Percentiles rank a stretch among this genome's conserved stretches.
These are phyloP conservation scores for Macrosiphum euphorbiae DNA, from an alignment of 2,888 invertebrate genomes.

Conservation along the genomic window DNA sequence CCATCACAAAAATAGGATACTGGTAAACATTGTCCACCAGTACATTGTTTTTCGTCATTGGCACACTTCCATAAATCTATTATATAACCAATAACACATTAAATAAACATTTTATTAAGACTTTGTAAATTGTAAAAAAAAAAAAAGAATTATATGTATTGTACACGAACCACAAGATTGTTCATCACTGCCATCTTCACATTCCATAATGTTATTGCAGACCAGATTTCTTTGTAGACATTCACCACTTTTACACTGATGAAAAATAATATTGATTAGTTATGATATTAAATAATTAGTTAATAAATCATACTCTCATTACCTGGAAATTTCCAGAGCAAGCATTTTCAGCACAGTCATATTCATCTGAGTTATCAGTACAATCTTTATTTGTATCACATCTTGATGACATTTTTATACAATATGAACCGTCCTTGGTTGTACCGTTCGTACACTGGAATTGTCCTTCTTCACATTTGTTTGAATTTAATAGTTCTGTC, in stretches of 20 bases:
- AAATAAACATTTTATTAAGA: neutral
- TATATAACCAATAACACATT: neutral
- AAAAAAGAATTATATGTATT: neutral
- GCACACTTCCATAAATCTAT: slow-evolving; percentile 72
- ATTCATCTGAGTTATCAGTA: slow-evolving; percentile 76
- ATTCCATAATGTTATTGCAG: slow-evolving; percentile 77
- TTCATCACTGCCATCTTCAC: slow-evolving; percentile 77
- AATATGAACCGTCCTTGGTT: slow-evolving; percentile 75
- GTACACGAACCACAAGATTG: slow-evolving; percentile 65
- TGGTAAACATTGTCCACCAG: slow-evolving; percentile 74
- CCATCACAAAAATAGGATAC: slow-evolving; percentile 75
- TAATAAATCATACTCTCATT: neutral
- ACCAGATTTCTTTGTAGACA: slow-evolving; percentile 76
- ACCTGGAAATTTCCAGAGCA: slow-evolving; percentile 75
- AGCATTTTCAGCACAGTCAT: slow-evolving; percentile 73
- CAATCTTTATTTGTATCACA: slow-evolving; percentile 77
- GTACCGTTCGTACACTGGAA: slow-evolving; percentile 76
- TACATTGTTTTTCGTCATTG: slow-evolving; percentile 75
- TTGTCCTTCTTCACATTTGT: slow-evolving; percentile 70
- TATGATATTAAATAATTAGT: neutral
- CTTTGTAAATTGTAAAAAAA: neutral
- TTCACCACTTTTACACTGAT: slow-evolving; percentile 73
- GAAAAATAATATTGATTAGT: neutral
- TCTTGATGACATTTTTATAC: slow-evolving; percentile 72
- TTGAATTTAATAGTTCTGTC: slow-evolving; percentile 50